Conservation (phyloP, 2,888 invertebrate genomes). For the Himalopsyche japonica region DNA sequence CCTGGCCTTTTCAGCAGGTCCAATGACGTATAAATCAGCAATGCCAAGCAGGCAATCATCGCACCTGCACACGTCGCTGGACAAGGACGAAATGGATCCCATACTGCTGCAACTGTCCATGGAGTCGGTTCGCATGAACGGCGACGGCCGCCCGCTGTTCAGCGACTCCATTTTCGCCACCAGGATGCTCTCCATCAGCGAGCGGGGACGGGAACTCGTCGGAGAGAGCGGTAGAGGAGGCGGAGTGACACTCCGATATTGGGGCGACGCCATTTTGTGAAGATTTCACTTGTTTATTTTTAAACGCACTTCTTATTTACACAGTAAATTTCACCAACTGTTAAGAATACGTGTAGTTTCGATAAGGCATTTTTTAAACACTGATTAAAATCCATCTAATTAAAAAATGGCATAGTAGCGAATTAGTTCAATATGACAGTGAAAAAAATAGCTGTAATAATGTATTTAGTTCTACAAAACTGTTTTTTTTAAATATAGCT, state of each 20-base stretch:
- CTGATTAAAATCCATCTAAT: too few species aligned
- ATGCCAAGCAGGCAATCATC: conserved; percentile 84
- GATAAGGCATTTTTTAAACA: neutral
- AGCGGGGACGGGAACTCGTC: conserved; percentile 67
- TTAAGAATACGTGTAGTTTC: neutral
- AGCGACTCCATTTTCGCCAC: conserved; percentile 82
- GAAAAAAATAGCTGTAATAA: too few species aligned
- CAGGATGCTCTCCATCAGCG: conserved; percentile 80
- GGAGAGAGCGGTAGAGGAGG: conserved; percentile 59
- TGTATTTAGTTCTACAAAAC: too few species aligned
- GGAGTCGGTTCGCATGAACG: conserved; percentile 73
- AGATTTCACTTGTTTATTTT: neutral
- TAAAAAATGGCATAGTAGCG: too few species aligned
- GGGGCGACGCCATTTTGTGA: conserved; percentile 56
- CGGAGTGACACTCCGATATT: conserved; percentile 58
- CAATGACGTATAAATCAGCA: conserved; percentile 71
- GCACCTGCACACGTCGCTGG: conserved; percentile 78
- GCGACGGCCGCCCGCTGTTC: conserved; percentile 52
- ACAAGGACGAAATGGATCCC: conserved; percentile 68
- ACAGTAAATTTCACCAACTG: neutral
- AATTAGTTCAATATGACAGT: too few species aligned
- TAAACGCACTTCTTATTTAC: neutral
- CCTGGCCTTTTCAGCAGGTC: conserved; percentile 57
- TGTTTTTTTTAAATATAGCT: too few species aligned
- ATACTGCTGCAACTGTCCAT: conserved; percentile 76